Evolutionary conservation across 2,113 vertebrate genomes (phyloP), one percentile per base, ranked within the genome.

Genomic region (Struthidea cinerea): DNA sequence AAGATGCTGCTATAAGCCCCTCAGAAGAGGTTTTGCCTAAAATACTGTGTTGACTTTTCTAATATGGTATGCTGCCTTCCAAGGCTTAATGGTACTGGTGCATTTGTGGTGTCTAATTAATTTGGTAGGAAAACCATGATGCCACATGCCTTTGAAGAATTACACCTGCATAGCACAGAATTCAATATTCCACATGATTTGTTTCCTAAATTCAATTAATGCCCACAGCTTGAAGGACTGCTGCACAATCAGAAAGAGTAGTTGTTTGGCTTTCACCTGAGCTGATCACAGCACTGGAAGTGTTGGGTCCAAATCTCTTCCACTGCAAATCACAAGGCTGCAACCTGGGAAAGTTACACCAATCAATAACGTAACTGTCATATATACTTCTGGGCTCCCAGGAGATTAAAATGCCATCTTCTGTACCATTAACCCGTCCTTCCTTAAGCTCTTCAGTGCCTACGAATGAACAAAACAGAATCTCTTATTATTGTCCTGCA

Each of bases 281-380:
- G 52, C 21, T 82, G 46, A 98, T 96, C 60, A 97, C 24, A 50
- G 95, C 94, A 42, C 82, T 92, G 39, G 98, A 97, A 57, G 22
- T 47, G 27, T 94, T 92, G 50, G 94, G 49, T 46, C 87, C 96
- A 35, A 98, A 91, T 23, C 67, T 97, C 33, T 88, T 91, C 98
- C 98, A 98, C 33, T 96, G 97, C 23, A 98, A 89, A 41, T 96
- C 93, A 93, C 98, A 98, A 44, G 65, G 59, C 6, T 67, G 55
- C 19, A 50, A 47, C 42, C 4, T 47, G 1, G 95, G 95, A 4
- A 87, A 84, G 44, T 96, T 95, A 76, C 96, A 98, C 98, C 98
- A 98, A 14, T 98, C 97, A 3, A 98, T 92, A n/a, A 98, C 63
- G 3, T 98, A 98, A 50, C 96, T 90, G 9, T 91, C 41, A 50